Conservation (phyloP, 2,113 vertebrate species). For the Rattus rattus region DNA sequence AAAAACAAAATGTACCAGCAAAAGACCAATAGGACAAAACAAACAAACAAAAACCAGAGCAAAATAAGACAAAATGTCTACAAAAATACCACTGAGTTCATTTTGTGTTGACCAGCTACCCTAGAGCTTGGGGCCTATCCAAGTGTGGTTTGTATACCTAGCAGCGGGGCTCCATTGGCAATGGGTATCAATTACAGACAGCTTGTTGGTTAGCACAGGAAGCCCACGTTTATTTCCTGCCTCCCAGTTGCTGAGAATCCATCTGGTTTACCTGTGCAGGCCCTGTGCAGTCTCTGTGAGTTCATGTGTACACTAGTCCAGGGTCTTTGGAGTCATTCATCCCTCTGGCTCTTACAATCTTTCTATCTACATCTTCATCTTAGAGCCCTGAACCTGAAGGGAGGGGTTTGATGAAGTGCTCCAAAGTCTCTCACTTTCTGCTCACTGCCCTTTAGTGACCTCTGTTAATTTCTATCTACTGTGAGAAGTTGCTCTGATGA, state of each 20-base stretch:
- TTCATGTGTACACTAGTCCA: neutral
- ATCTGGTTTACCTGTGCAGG: neutral
- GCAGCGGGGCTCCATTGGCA: neutral
- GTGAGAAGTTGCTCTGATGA: neutral
- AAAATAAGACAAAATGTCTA: neutral
- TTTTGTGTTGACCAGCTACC: neutral
- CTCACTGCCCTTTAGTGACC: neutral
- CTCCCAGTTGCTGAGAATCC: neutral
- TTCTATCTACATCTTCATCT: neutral
- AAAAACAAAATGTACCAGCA: neutral
- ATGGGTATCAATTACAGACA: neutral
- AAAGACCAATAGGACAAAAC: neutral
- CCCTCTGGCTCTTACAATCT: neutral
- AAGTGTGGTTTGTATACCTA: neutral
- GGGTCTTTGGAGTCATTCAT: neutral
- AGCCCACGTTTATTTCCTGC: neutral
- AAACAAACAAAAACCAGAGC: neutral
- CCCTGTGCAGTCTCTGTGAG: neutral
- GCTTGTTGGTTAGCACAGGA: neutral
- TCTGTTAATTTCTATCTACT: neutral
- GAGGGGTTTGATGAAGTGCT: neutral
- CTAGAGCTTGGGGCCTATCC: neutral
- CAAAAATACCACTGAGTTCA: neutral
- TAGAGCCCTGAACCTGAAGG: neutral
- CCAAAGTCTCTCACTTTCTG: neutral